A percentile compares a stretch with the other conserved stretches of the same genome.
phyloP scores from a whole-genome alignment of 2,888 invertebrate genomes.

The Coleophora flavipennella region DNA sequence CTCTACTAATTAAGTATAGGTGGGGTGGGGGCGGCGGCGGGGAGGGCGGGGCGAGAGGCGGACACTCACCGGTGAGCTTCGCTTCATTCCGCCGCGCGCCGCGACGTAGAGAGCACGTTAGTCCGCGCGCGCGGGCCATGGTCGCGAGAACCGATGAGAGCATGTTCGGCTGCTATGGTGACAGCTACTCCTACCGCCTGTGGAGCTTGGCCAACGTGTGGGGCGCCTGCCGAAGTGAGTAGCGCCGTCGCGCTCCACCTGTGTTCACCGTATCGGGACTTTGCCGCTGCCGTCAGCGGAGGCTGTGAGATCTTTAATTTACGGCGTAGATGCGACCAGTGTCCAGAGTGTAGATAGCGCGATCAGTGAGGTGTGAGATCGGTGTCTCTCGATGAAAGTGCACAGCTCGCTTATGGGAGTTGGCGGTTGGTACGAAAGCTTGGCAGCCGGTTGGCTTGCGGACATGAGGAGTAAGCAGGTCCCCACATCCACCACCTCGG shows the following conservation, averaged over 20 bases:
- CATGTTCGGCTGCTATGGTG: slow-evolving; percentile 82
- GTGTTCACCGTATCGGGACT: slow-evolving; percentile 27
- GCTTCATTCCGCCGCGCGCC: slow-evolving; percentile 38
- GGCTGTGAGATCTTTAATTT: slow-evolving; percentile 46
- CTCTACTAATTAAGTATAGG: slow-evolving; percentile 62
- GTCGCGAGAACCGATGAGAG: slow-evolving; percentile 86
- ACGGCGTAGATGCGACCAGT: slow-evolving; percentile 36
- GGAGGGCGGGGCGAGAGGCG: slow-evolving; percentile 16
- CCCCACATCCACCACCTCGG: slow-evolving; percentile 67
- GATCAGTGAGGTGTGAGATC: slow-evolving; percentile 45
- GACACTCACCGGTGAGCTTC: slow-evolving; percentile 20
- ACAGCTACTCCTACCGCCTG: slow-evolving; percentile 83
- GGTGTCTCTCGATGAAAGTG: slow-evolving; percentile 65
- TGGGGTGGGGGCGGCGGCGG: slow-evolving; percentile 27
- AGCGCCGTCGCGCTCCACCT: slow-evolving; percentile 29
- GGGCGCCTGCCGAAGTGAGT: slow-evolving; percentile 84
- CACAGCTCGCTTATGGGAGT: slow-evolving; percentile 67
- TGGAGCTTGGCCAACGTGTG: slow-evolving; percentile 84
- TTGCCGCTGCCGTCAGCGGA: slow-evolving; percentile 46
- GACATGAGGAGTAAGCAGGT: slow-evolving; percentile 71
- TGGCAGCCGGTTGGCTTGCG: slow-evolving; percentile 67
- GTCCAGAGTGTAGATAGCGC: slow-evolving; percentile 29
- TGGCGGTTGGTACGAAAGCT: slow-evolving; percentile 64
- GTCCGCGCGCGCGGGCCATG: slow-evolving; percentile 78
- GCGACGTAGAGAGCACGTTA: slow-evolving; percentile 51